Base-by-base conservation (phyloP, 2,888 invertebrate species). In the Neocrepidodera transversa region DNA sequence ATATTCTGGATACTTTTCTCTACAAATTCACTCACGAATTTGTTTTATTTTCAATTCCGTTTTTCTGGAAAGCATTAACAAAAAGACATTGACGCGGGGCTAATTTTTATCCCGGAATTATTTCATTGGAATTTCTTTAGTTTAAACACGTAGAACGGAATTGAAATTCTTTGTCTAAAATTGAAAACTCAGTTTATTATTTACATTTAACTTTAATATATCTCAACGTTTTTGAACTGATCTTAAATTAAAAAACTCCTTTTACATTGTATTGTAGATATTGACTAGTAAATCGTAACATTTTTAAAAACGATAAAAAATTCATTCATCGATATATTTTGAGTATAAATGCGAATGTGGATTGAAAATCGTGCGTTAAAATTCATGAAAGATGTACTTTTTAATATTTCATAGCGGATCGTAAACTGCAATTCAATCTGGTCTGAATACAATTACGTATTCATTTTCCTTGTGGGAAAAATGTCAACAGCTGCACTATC, bases 401-500 rank as follows among this genome's bases (percentile, higher is more conserved):
- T 63, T 63, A 60, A 64, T 64, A 64, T 59, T 67, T 69, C 69
- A 69, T 67, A 60, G 54, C 62, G 51, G 60, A 26, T 57, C 61
- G 59, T 68, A 70, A 69, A 71, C 70, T 70, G 67, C 69, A 71
- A 71, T 68, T 62, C 68, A 69, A 69, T 69, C 68, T 68, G 68
- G 65, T 66, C 65, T 68, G 68, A 71, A 73, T 71, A 71, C 69
- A 72, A 74, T 72, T 74, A 73, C 68, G 67, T 71, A 73, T 73
- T 74, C 72, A 71, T 71, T 68, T 65, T 68, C 63, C 67, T 71
- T 67, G 70, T 69, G 69, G 68, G 70, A 72, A 71, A 74, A 73
- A 71, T 72, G 72, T 69, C 74, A 71, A 71, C 74, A 70, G 71
- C 71, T 72, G 74, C 70, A 71, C 65, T 69, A 68, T 68, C 64